phyloP scores from a whole-genome alignment of 2,888 invertebrate species.

The Resseliella maxima region DNA sequence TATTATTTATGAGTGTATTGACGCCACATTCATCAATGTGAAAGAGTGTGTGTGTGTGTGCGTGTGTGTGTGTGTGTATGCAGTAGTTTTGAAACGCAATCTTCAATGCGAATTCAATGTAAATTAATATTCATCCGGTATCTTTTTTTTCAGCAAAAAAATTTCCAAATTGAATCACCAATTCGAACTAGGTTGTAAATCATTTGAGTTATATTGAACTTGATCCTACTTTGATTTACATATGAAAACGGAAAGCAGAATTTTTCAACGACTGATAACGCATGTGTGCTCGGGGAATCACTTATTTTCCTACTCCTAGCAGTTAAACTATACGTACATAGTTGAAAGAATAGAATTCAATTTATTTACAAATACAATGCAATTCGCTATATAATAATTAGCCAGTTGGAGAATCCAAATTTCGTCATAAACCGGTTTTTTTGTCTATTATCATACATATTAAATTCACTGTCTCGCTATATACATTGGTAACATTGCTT shows the following conservation, averaged over 20 bases:
- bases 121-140: neutral
- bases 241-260: neutral
- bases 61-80: neutral
- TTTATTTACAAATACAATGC: neutral
- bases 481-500: neutral
- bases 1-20: neutral
- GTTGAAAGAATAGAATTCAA: neutral
- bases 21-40: too few species aligned
- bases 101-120: neutral
- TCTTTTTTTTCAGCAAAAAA: neutral
- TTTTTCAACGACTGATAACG: neutral
- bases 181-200: too few species aligned
- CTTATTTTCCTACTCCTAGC: neutral
- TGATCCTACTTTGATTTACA: neutral
- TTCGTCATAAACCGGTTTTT: constrained; percentile 55
- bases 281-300: neutral
- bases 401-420: constrained; percentile 49
- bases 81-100: neutral
- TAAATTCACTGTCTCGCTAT: too few species aligned
- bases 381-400: neutral
- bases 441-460: neutral
- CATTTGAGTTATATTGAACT: neutral
- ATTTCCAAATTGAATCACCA: neutral
- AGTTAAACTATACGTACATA: neutral
- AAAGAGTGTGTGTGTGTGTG: neutral